Conservation (phyloP, 2,113 vertebrate species). For the Scalopus aquaticus region DNA sequence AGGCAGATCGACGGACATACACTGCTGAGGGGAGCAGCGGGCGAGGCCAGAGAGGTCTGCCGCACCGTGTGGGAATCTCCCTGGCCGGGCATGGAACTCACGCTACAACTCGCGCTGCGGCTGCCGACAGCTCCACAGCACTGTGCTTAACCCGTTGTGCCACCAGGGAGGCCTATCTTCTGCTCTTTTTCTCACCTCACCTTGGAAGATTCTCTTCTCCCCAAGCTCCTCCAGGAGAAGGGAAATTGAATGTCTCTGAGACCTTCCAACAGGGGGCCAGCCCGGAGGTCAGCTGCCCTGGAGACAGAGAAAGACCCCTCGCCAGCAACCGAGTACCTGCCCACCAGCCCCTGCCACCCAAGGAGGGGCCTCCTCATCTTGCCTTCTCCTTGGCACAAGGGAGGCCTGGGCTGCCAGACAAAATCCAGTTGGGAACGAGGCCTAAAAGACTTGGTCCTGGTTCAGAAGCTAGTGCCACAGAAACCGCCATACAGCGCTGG, state of each 20-base stretch:
- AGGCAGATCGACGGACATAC: too few relatives aligned
- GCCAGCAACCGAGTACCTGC: too few relatives aligned
- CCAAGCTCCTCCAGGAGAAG: neutral
- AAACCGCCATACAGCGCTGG: conserved; percentile 77
- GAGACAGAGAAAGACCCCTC: neutral
- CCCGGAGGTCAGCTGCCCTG: rapidly evolving
- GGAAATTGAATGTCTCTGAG: neutral
- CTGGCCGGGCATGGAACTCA: too few relatives aligned
- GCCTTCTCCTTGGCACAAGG: conserved; percentile 40
- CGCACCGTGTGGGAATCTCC: too few relatives aligned
- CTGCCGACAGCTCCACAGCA: too few relatives aligned
- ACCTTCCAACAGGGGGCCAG: neutral
- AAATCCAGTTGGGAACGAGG: conserved; percentile 69
- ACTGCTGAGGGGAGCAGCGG: too few relatives aligned
- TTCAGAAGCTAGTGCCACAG: conserved; percentile 69
- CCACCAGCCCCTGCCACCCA: too few relatives aligned
- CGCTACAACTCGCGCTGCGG: too few relatives aligned
- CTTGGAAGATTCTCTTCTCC: neutral
- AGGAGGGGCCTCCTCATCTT: neutral
- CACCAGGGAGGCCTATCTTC: too few relatives aligned
- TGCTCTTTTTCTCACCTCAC: conserved; percentile 63
- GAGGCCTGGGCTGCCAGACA: conserved; percentile 19
- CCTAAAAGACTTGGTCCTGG: conserved; percentile 74
- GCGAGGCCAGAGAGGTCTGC: too few relatives aligned
- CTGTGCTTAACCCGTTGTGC: too few relatives aligned